phyloP scores from a whole-genome alignment of 2,888 invertebrate species.

The Stenoptilia bipunctidactyla region DNA sequence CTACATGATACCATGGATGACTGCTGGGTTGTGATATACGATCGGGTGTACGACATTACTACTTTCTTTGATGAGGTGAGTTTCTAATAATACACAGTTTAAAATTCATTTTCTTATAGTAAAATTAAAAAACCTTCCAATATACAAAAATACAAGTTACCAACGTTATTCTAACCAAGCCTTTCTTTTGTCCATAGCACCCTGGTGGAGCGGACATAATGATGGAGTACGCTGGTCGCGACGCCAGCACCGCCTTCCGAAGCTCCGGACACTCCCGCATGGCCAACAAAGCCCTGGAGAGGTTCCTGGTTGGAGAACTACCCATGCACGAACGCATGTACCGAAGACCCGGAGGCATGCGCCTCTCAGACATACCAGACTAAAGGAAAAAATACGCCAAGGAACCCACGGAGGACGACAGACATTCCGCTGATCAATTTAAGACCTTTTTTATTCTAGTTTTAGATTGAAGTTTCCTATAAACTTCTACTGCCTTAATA shows the following conservation, averaged over 20 bases:
- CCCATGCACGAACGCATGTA: slow-evolving; percentile 81
- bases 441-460: too few species aligned
- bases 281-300: slow-evolving; percentile 75
- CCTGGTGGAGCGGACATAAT: slow-evolving; percentile 88
- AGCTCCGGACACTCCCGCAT: slow-evolving; percentile 81
- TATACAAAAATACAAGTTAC: too few species aligned
- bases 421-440: too few species aligned
- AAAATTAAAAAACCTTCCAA: slow-evolving; percentile 1
- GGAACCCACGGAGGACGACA: too few species aligned
- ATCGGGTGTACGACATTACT: slow-evolving; percentile 87
- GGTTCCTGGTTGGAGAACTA: slow-evolving; percentile 82
- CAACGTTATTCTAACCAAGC: neutral
- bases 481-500: too few species aligned
- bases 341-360: slow-evolving; percentile 72
- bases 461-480: too few species aligned
- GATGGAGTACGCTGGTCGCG: slow-evolving; percentile 86
- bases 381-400: too few species aligned
- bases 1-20: slow-evolving; percentile 79
- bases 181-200: slow-evolving; percentile 68
- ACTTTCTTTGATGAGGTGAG: slow-evolving; percentile 78
- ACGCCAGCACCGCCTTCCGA: slow-evolving; percentile 86
- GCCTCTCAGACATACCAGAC: slow-evolving; percentile 69
- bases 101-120: neutral
- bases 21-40: slow-evolving; percentile 91
- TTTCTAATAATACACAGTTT: slow-evolving; percentile 8